Evolutionary conservation across 1,140 invertebrate genomes (phyloP).

Genomic region (Bombus cullumanus): DNA sequence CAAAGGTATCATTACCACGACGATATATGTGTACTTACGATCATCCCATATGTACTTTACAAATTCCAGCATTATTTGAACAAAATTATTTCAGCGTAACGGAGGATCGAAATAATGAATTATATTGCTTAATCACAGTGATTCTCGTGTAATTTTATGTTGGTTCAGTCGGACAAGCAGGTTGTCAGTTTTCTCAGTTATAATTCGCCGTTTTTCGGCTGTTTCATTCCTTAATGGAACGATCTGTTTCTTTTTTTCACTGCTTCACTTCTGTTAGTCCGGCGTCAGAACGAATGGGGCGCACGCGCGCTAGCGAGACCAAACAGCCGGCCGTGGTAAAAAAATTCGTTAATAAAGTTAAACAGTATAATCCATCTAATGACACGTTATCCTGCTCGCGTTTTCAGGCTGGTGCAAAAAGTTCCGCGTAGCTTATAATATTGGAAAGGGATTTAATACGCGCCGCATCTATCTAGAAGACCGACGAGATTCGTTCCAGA

Average conservation of each 20-base stretch:
- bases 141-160: not conserved
- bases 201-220: not conserved
- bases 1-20: constrained; percentile 23
- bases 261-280: not conserved
- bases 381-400: not conserved
- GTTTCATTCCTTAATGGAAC: not conserved
- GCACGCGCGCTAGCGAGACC: not conserved
- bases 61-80: not conserved
- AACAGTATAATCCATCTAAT: constrained; percentile 35
- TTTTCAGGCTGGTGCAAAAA: not conserved
- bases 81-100: not conserved
- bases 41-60: not conserved
- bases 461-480: not conserved
- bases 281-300: too few species aligned
- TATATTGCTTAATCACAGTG: not conserved
- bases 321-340: not conserved
- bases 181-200: not conserved
- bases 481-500: not conserved
- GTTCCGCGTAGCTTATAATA: not conserved
- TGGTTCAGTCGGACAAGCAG: not conserved
- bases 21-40: not conserved
- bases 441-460: not conserved
- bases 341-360: constrained; percentile 3
- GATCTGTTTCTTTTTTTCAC: too few species aligned
- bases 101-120: not conserved